Evolutionary conservation across 1,140 invertebrate species (phyloP).

Genomic region (Adoxophyes honmai): DNA sequence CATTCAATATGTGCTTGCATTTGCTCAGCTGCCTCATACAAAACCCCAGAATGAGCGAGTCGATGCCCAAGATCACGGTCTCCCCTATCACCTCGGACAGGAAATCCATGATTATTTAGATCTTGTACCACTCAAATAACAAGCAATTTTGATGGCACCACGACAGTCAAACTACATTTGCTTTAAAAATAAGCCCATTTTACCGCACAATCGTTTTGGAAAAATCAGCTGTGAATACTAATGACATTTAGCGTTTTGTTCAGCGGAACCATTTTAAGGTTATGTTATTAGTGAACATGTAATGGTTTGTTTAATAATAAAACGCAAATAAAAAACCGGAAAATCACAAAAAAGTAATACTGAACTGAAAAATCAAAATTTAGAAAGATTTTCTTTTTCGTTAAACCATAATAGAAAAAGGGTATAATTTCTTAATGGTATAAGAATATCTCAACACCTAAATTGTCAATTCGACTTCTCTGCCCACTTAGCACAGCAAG

Average conservation of each 20-base stretch:
- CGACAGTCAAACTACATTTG: background rate
- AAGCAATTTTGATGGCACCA: background rate
- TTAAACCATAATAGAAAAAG: too few species aligned
- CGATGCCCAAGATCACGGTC: slow-evolving; percentile 83
- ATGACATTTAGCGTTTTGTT: slow-evolving; percentile 5
- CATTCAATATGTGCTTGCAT: slow-evolving; percentile 81
- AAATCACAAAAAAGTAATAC: too few species aligned
- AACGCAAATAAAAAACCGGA: too few species aligned
- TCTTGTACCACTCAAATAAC: background rate
- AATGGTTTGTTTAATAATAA: too few species aligned
- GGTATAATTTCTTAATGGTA: too few species aligned
- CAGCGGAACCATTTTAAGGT: background rate
- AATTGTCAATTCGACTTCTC: too few species aligned
- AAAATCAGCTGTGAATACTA: slow-evolving; percentile 8
- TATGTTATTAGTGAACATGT: too few species aligned
- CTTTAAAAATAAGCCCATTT: background rate
- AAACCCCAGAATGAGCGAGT: slow-evolving; percentile 83
- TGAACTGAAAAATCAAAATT: too few species aligned
- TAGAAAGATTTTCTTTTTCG: too few species aligned
- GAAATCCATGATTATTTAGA: slow-evolving; percentile 53
- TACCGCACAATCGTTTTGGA: background rate
- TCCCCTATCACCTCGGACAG: slow-evolving; percentile 77
- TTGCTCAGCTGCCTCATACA: slow-evolving; percentile 84
- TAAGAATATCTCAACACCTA: too few species aligned
- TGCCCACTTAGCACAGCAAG: too few species aligned